These are phyloP conservation scores for Seriola rivoliana DNA, from an alignment of 2,113 vertebrate species.

Conservation along the genomic window DNA sequence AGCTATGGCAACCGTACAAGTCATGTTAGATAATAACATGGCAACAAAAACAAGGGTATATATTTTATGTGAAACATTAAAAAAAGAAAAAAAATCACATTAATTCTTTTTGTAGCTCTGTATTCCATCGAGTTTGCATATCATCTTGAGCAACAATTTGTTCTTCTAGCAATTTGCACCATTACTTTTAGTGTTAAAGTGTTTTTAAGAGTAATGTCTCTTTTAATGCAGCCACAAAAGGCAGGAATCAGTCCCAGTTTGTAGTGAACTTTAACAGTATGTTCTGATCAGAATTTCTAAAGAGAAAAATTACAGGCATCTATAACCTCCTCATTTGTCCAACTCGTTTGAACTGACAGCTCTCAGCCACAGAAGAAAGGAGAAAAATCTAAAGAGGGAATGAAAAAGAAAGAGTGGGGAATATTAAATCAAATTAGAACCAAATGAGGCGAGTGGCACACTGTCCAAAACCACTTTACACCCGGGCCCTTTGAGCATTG, in stretches of 20 bases:
- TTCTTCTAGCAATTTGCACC: neutral
- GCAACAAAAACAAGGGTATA: neutral
- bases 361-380: constrained; percentile 58
- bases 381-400: constrained; percentile 42
- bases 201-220: neutral
- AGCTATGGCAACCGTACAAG: neutral
- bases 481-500: constrained; percentile 64
- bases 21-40: neutral
- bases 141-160: constrained; percentile 11
- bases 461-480: constrained; percentile 76
- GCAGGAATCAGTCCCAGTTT: constrained; percentile 13
- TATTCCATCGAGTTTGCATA: neutral
- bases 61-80: neutral
- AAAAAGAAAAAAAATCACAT: neutral
- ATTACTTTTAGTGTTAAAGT: constrained; percentile 1
- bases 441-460: constrained; percentile 71
- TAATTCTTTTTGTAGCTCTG: neutral
- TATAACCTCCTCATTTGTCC: constrained; percentile 55
- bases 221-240: constrained; percentile 20
- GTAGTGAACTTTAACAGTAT: constrained; percentile 32
- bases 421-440: constrained; percentile 77
- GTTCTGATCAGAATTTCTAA: constrained; percentile 47
- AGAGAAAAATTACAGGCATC: constrained; percentile 55
- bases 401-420: constrained; percentile 55
- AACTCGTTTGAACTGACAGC: constrained; percentile 68